Base-by-base conservation (phyloP, 2,113 vertebrate species). In the Galemys pyrenaicus region DNA sequence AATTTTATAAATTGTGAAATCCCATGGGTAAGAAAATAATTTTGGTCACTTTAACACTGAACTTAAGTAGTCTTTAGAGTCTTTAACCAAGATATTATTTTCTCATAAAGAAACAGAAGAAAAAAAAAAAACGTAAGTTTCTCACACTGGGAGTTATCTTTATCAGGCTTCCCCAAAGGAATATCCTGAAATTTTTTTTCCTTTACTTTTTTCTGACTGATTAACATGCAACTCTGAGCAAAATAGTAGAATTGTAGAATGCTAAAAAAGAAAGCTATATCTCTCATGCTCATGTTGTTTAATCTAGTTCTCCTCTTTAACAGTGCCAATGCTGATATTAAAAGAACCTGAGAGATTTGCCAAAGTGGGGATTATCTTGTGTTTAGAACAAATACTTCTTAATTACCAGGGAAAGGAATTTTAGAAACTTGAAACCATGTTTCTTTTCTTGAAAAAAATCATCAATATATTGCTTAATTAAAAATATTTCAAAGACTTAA, bases 1-100 rank as follows among this genome's bases (percentile, higher is more conserved):
- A 41, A 41, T 92, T 87, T 85, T 93, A 20, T 89, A 67, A 90
- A 92, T 62, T 91, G n/a, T 32, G 39, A 87, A 95, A 83, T 93
- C 83, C 44, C 74, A 17, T 44, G 68, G 74, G 89, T 24, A 60
- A 70, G 35, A 73, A 71, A 13, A 89, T 74, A 56, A 87, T 70
- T 11, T 56, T 82, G 58, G 1, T 58, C 35, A 70, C 35, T 60
- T 89, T 19, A 81, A 15, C 49, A 94, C 39, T 92, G 65, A 96
- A 80, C 51, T 95, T 44, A 78, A 74, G 0, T 92, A 74, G 41
- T 82, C 56, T 39, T 94, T 54, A 75, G 26, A 87, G 10, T 22
- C 13, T 68, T 86, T 89, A 54, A 88, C 56, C 24, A 90, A 41
- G 30, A 71, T 54, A 44, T 60, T 90, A 86, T 94, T 82, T 95